Evolutionary conservation across 2,888 invertebrate genomes (phyloP), one percentile per base, ranked within the genome.

Genomic region (Noctua comes): DNA sequence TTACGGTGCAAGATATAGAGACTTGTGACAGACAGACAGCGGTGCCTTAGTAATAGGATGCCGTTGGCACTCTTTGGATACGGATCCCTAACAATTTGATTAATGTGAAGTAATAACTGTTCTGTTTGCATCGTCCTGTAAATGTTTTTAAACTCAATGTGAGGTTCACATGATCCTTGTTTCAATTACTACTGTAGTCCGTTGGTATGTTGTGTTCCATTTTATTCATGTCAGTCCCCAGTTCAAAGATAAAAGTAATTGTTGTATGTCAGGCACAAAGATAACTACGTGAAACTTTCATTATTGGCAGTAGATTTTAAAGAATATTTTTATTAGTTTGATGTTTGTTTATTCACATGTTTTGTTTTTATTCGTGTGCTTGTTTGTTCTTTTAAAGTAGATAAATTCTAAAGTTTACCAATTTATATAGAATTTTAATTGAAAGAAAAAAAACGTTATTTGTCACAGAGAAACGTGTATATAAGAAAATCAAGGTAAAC

Each of bases 161-260:
- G 68, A n/a, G 31, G 69, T 69, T 64, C 54, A 64, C 31, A 72
- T 13, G 69, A 71, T 27, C 13, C 80, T 69, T 48, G 13, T 82
- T 86, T 68, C 36, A 77, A 77, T 73, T 66, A 46, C 13, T 21
- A 70, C n/a, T 66, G 16, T 31, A n/a, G 36, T 73, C n/a, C 6
- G 27, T 40, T 7, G 11, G 40, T 59, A 21, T 10, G n/a, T 36
- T 40, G 51, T 69, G 78, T 57, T 40, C 66, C 57, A 68, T 83
- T 31, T 78, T 84, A 86, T 66, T 70, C 24, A 51, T 78, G 75
- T 51, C 79, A 73, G 62, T 46, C 36, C 59, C 57, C 36, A 72
- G 74, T 86, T 75, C 57, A 77, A 46, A 71, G 79, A 78, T 82
- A 84, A 77, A 43, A 62, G 59, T 51, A 66, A 78, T 64, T 59